Evolutionary conservation across 2,888 invertebrate genomes (phyloP).

Genomic region (Sphaerophoria rueppellii): DNA sequence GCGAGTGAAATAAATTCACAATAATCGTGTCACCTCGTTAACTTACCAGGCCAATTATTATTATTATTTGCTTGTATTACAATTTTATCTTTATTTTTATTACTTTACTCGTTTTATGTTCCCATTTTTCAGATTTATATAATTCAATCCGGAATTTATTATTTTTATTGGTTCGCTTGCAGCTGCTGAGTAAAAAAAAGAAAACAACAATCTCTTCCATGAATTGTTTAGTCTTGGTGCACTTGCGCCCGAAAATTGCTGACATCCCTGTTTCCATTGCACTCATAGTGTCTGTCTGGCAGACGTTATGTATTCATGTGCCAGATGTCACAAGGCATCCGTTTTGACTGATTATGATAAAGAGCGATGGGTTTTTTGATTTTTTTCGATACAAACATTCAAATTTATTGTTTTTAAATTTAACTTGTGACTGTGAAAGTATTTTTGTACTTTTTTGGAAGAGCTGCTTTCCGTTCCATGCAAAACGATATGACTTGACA

Average conservation of each 20-base stretch:
- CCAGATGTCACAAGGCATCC: conserved; percentile 56
- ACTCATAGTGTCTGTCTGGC: not conserved
- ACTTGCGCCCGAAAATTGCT: conserved; percentile 29
- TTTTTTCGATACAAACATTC: conserved; percentile 17
- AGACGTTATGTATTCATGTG: conserved; percentile 41
- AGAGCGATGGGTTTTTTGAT: conserved; percentile 45
- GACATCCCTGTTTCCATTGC: not conserved
- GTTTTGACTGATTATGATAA: conserved; percentile 47
- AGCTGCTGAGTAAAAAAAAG: conserved; percentile 11
- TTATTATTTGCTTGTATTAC: not conserved
- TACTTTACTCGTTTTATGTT: conserved; percentile 23
- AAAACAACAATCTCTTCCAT: conserved; percentile 21
- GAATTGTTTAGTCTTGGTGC: not conserved
- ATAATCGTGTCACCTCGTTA: conserved; percentile 58
- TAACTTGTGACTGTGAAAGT: conserved; percentile 30
- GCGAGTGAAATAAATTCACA: conserved; percentile 27
- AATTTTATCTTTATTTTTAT: conserved; percentile 26
- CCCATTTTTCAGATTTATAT: conserved; percentile 33
- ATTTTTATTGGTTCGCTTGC: not conserved
- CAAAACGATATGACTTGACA: not conserved
- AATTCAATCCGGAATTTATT: conserved; percentile 32
- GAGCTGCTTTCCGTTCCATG: conserved; percentile 1
- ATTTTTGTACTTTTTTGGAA: conserved; percentile 22
- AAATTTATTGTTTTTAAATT: not conserved
- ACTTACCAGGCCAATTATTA: conserved; percentile 28